These are phyloP conservation scores for Nephrocerus scutellatus DNA, from an alignment of 2,888 invertebrate species.

Conservation along the genomic window DNA sequence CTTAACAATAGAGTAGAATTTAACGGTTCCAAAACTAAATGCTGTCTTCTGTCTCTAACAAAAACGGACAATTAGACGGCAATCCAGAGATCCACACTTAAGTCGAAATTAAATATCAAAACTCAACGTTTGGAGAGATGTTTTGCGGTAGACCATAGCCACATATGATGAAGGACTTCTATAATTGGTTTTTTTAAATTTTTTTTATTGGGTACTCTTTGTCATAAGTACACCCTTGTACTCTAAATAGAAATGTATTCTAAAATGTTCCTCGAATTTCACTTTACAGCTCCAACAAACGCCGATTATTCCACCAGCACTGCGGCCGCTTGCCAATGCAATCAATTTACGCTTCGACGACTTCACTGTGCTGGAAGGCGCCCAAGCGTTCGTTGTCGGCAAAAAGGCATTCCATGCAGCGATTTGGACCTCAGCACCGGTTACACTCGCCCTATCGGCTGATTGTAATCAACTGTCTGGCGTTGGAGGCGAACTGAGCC, in stretches of 20 bases:
- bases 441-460: conserved; percentile 60
- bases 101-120: no score
- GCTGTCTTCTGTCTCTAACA: no score
- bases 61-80: no score
- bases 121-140: no score
- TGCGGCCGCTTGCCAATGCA: conserved; percentile 65
- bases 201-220: background rate
- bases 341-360: conserved; percentile 68
- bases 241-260: background rate
- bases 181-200: background rate
- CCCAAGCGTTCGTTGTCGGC: conserved; percentile 56
- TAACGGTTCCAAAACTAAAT: no score
- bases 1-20: no score
- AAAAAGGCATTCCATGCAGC: conserved; percentile 70
- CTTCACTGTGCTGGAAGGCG: conserved; percentile 57
- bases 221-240: background rate
- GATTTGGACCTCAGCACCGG: conserved; percentile 62
- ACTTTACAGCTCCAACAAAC: conserved; percentile 60
- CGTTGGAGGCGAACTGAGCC: conserved; percentile 48
- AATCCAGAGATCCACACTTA: no score
- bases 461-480: conserved; percentile 54
- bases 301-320: conserved; percentile 58
- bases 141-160: no score
- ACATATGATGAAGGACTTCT: no score
- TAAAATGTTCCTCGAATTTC: background rate